phyloP scores from a whole-genome alignment of 2,113 vertebrate species.

The Saccopteryx bilineata region DNA sequence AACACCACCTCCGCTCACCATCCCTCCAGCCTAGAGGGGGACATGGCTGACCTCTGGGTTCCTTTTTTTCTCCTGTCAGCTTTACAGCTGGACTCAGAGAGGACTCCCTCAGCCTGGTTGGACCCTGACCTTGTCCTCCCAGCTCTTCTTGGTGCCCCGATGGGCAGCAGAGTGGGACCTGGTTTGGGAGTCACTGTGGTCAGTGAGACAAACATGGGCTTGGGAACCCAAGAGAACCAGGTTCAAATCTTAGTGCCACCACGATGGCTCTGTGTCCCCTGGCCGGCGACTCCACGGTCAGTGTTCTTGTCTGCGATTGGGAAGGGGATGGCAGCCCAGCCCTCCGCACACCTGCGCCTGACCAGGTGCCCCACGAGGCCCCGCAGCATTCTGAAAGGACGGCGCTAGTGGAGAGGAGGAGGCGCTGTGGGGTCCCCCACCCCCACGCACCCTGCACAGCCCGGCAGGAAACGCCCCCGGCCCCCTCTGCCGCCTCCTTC shows the following conservation, averaged over 20 bases:
- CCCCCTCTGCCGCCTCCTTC: background rate
- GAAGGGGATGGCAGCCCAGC: background rate
- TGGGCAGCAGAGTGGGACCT: background rate
- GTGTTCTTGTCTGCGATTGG: fast-evolving
- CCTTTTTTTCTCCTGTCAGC: background rate
- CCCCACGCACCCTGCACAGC: background rate
- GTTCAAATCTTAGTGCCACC: background rate
- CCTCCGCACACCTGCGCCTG: background rate
- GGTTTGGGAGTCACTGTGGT: background rate
- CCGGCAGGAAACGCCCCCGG: background rate
- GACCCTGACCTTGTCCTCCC: background rate
- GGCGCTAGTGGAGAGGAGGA: background rate
- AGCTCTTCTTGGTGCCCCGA: fast-evolving
- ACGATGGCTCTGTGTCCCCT: fast-evolving
- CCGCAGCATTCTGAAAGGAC: background rate
- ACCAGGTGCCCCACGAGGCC: background rate
- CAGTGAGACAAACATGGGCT: background rate
- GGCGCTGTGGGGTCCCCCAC: background rate
- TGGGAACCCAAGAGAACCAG: background rate
- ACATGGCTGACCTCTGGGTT: background rate
- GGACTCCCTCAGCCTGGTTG: background rate
- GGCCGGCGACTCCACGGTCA: fast-evolving
- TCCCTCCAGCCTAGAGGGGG: background rate
- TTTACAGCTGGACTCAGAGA: background rate
- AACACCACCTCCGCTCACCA: fast-evolving